A percentile compares a stretch with the other conserved stretches of the same genome.
phyloP scores from a whole-genome alignment of 2,113 vertebrate species.

The Prionailurus bengalensis region DNA sequence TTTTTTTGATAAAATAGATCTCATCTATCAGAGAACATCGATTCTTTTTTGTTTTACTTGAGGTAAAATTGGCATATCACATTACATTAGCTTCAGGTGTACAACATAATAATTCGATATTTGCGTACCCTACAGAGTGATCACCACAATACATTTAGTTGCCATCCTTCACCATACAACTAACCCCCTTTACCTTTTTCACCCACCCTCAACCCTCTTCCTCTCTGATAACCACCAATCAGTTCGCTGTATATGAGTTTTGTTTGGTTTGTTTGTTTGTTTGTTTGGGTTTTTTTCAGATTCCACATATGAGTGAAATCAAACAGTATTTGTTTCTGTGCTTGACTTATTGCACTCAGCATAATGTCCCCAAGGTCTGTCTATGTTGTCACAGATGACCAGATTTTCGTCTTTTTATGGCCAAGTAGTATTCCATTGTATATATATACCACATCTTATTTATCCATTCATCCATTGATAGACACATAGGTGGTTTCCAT shows the following conservation, averaged over 20 bases:
- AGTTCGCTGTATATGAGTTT: neutral
- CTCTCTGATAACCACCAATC: neutral
- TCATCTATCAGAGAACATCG: conserved; percentile 49
- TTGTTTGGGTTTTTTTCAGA: neutral
- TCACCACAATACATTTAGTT: neutral
- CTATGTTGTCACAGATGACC: neutral
- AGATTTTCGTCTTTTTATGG: neutral
- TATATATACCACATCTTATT: neutral
- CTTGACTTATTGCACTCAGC: neutral
- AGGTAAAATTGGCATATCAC: neutral
- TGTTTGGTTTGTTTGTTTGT: neutral
- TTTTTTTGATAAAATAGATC: neutral
- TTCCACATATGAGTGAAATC: neutral
- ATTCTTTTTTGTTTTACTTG: neutral
- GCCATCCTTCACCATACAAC: neutral
- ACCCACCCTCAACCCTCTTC: neutral
- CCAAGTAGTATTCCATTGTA: neutral
- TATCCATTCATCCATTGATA: neutral
- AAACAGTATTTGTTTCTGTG: neutral
- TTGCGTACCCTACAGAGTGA: neutral
- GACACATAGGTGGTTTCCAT: neutral
- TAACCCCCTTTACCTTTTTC: neutral
- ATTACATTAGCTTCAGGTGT: neutral
- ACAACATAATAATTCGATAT: neutral
- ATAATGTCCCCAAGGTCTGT: neutral